phyloP scores from a whole-genome alignment of 2,888 invertebrate genomes.

The Deroplatys truncata region DNA sequence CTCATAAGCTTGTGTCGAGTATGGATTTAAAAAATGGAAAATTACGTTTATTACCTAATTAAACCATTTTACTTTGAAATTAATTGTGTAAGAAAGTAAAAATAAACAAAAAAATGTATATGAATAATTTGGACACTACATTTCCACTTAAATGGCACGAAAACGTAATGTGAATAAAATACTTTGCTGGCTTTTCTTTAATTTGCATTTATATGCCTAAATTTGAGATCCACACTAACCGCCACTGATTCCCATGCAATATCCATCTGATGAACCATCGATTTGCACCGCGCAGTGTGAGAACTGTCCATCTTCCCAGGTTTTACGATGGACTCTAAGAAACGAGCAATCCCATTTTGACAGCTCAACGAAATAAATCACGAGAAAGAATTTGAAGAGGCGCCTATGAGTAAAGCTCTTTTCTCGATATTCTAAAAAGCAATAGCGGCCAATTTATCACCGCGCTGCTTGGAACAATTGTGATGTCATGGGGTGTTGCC shows the following conservation, averaged over 20 bases:
- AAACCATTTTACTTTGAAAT: too few relatives aligned
- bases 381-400: neutral
- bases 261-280: neutral
- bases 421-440: neutral
- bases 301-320: neutral
- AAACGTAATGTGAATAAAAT: too few relatives aligned
- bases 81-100: too few relatives aligned
- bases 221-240: neutral
- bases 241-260: neutral
- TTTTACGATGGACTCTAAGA: neutral
- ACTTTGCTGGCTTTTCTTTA: too few relatives aligned
- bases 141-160: too few relatives aligned
- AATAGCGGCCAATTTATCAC: conserved; percentile 1
- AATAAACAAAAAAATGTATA: too few relatives aligned
- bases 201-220: too few relatives aligned
- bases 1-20: too few relatives aligned
- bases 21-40: too few relatives aligned
- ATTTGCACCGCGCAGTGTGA: neutral
- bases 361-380: neutral
- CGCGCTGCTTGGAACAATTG: neutral
- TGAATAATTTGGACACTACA: too few relatives aligned
- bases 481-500: neutral
- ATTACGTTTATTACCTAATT: too few relatives aligned
- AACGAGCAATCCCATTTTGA: neutral
- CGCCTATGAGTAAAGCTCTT: neutral